Evolutionary conservation across 2,797 vertebrate genomes (phyloP).

Genomic region (Pangasius macronema): DNA sequence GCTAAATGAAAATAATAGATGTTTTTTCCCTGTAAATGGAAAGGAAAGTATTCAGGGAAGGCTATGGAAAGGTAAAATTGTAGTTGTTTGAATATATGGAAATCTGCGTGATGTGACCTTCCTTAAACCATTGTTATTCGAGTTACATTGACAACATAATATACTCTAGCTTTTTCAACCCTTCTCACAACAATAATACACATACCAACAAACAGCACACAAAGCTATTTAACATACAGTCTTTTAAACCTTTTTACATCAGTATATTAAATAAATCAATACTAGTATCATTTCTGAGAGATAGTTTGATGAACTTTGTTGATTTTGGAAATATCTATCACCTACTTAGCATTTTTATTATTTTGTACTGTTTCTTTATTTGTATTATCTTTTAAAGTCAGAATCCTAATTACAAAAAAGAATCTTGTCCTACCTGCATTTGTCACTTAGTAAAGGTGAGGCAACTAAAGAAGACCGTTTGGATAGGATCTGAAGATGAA

Average conservation of each 20-base stretch:
- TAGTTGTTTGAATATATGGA: constrained; percentile 42
- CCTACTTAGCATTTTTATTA: not conserved
- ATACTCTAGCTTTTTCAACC: not conserved
- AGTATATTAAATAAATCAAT: not conserved
- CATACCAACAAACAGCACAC: not conserved
- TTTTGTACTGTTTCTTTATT: not conserved
- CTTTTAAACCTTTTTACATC: not conserved
- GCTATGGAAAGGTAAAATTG: not conserved
- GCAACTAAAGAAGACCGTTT: constrained; percentile 5
- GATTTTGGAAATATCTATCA: not conserved
- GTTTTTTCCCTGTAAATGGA: not conserved
- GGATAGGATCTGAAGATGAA: constrained; percentile 59
- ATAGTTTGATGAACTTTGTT: not conserved
- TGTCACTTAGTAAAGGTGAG: constrained; percentile 69
- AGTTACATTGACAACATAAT: not conserved
- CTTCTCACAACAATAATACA: not conserved
- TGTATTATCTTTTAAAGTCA: not conserved
- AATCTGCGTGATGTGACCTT: not conserved
- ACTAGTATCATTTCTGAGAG: not conserved
- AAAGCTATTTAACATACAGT: not conserved
- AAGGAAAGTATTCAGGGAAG: not conserved
- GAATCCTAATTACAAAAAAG: not conserved
- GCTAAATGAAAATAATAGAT: not conserved
- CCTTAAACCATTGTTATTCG: not conserved
- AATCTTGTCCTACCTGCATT: constrained; percentile 42